Conservation (phyloP, 1,140 invertebrate genomes). For the Helicoverpa armigera region DNA sequence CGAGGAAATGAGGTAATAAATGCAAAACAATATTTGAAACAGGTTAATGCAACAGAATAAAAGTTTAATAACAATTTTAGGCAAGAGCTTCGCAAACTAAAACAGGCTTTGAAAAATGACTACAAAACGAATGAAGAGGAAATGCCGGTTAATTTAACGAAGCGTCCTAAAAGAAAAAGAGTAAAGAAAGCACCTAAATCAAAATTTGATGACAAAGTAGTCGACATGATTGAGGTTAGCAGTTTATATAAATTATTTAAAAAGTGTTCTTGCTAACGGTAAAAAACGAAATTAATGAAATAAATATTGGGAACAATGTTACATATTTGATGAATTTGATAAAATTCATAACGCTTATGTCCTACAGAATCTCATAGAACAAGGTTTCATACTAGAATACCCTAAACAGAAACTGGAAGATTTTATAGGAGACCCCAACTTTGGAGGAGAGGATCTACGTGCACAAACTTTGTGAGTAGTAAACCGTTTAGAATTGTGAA, state of each 20-base stretch:
- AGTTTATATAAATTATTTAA: not conserved
- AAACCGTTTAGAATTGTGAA: not conserved
- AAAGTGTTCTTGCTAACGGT: not conserved
- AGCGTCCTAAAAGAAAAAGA: conserved; percentile 56
- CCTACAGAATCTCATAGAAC: conserved; percentile 60
- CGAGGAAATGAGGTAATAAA: conserved; percentile 67
- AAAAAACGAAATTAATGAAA: not conserved
- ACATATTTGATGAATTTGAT: no score
- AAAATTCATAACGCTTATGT: not conserved
- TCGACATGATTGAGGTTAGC: conserved; percentile 64
- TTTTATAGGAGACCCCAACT: conserved; percentile 73
- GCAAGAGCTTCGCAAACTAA: conserved; percentile 49
- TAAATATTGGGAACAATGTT: not conserved
- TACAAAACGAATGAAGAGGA: conserved; percentile 62
- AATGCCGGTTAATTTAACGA: conserved; percentile 65
- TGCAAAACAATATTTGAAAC: not conserved
- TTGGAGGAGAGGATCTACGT: conserved; percentile 67
- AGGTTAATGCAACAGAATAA: not conserved
- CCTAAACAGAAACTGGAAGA: conserved; percentile 62
- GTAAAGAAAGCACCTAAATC: conserved; percentile 52
- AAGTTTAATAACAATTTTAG: not conserved
- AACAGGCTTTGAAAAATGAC: conserved; percentile 68
- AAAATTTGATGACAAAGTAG: conserved; percentile 52
- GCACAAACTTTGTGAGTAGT: conserved; percentile 61
- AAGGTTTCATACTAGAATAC: conserved; percentile 65